A percentile compares a stretch with the other conserved stretches of the same genome.
These are phyloP conservation scores for Cygnus buccinator DNA, from an alignment of 2,113 vertebrate genomes.

Conservation along the genomic window DNA sequence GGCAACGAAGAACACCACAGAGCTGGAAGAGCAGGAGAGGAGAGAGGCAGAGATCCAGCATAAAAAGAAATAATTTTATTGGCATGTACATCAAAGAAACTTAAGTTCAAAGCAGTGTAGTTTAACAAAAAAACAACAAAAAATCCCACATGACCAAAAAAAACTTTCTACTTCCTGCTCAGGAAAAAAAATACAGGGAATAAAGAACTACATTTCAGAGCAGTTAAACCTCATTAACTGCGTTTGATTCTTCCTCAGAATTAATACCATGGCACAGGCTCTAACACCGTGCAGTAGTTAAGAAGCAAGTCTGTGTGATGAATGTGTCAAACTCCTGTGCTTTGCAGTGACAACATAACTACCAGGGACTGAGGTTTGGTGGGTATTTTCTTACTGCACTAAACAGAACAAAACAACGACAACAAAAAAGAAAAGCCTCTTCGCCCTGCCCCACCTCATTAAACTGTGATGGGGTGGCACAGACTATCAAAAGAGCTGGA, in stretches of 20 bases:
- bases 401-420: not conserved
- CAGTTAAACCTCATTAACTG: not conserved
- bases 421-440: not conserved
- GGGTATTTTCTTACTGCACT: not conserved
- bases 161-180: not conserved
- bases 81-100: slow-evolving; percentile 40
- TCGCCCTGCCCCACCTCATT: not conserved
- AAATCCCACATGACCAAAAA: not conserved
- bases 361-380: not conserved
- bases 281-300: not conserved
- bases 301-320: not conserved
- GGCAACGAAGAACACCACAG: not conserved
- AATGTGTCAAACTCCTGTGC: not conserved
- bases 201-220: not conserved
- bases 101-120: slow-evolving; percentile 31
- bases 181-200: not conserved
- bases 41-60: slow-evolving; percentile 7
- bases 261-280: not conserved
- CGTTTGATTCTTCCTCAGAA: not conserved
- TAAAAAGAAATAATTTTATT: slow-evolving; percentile 56
- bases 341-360: not conserved
- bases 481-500: not conserved
- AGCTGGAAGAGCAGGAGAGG: not conserved
- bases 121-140: not conserved
- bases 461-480: not conserved